Evolutionary conservation across 2,113 vertebrate genomes (phyloP).

Genomic region (Sceloporus tristichus): DNA sequence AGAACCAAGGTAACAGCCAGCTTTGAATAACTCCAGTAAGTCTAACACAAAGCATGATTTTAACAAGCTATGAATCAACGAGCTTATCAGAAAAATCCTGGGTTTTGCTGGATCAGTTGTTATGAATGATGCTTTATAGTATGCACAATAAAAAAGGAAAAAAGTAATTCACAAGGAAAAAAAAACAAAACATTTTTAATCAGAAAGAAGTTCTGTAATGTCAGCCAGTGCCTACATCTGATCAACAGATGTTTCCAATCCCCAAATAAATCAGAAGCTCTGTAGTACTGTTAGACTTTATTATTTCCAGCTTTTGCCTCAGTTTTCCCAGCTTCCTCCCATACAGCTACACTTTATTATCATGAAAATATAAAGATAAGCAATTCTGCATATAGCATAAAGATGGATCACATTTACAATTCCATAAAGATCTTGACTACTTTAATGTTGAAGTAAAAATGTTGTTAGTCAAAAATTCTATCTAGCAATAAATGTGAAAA

Average conservation of each 20-base stretch:
- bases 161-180: too few relatives aligned
- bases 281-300: accelerated
- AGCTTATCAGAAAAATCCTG: slow-evolving; percentile 47
- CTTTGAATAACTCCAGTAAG: slow-evolving; percentile 52
- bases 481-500: slow-evolving; percentile 41
- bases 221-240: not conserved
- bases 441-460: slow-evolving; percentile 26
- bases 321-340: not conserved
- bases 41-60: slow-evolving; percentile 49
- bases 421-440: slow-evolving; percentile 16
- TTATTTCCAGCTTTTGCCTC: not conserved
- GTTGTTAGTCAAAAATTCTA: slow-evolving; percentile 51
- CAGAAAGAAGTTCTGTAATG: not conserved
- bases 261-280: not conserved
- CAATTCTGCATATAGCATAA: not conserved
- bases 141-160: accelerated
- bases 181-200: not conserved
- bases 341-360: slow-evolving; percentile 41
- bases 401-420: slow-evolving; percentile 39
- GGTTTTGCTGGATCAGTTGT: slow-evolving; percentile 33
- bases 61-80: slow-evolving; percentile 63
- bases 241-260: slow-evolving; percentile 11
- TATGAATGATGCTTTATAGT: not conserved
- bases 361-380: not conserved
- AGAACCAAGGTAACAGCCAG: slow-evolving; percentile 47